Evolutionary conservation across 2,113 vertebrate genomes (phyloP), one percentile per base, ranked within the genome.

Genomic region (Corythoichthys haematopterus): DNA sequence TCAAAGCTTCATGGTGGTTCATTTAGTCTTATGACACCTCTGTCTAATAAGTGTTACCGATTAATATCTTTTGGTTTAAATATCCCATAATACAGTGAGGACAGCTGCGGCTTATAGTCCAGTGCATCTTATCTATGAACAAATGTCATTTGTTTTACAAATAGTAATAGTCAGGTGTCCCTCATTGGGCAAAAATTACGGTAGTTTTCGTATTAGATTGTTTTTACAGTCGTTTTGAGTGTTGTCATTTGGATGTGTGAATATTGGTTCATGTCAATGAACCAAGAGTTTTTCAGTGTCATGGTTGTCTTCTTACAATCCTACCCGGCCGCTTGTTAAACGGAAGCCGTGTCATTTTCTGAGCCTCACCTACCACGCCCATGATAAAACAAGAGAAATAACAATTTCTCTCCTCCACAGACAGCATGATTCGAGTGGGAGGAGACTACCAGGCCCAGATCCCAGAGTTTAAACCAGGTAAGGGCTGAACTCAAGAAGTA

Each of bases 341-440:
- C 28, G 9, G 2, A 9, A 10, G 9, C 8, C 46, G 6, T 6
- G 7, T 69, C 0, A 3, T 65, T 40, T 37, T 60, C 55, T 2
- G 12, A 15, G 28, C 33, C 12, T 15, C 3, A 15, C 40, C 7
- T 5, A 59, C 36, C 59, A 20, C 37, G 28, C 75, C 7, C 73
- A 7, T 69, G 16, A 66, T 43, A 7, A 43, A 43, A 43, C 6
- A 8, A 43, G 9, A 43, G 1, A 43, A 43, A 4, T 43, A 43
- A 4, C 6, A 6, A 3, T 43, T 1, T 43, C 40, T 43, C 3
- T 43, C 10, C 20, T 70, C 58, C 59, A 65, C 90, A 96, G 94
- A 96, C 90, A 96, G 94, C 77, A 96, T 96, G 95, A 96, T 96
- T 88, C 90, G 95, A 72, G 95, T 96, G 75, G 94, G 95, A 74